phyloP scores from a whole-genome alignment of 2,113 vertebrate species.

The Podarcis cretensis region DNA sequence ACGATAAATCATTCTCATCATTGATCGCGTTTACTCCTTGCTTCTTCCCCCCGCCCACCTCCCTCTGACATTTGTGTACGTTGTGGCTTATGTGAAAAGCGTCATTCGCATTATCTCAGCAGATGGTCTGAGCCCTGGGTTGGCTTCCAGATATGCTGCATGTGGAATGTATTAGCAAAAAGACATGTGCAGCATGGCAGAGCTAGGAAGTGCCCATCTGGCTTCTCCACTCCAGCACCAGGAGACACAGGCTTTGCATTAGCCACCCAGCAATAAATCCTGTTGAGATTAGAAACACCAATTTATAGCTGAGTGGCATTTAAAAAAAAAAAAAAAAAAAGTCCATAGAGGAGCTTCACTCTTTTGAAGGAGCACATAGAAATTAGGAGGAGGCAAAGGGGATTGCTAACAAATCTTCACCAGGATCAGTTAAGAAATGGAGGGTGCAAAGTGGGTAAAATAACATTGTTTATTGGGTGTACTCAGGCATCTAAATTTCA shows the following conservation, averaged over 20 bases:
- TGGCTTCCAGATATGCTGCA: not conserved
- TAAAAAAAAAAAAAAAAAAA: not conserved
- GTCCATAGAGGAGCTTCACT: not conserved
- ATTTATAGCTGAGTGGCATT: not conserved
- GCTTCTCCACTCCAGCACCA: accelerated
- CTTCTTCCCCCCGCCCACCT: not conserved
- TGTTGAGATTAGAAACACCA: not conserved
- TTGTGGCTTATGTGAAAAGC: not conserved
- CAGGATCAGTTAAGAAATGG: too few relatives aligned
- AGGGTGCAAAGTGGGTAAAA: not conserved
- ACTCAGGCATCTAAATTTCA: not conserved
- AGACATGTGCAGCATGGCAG: not conserved
- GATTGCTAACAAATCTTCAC: not conserved
- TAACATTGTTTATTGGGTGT: not conserved
- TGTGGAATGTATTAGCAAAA: accelerated
- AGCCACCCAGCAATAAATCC: not conserved
- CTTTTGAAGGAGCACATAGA: not conserved
- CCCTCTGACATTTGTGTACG: not conserved
- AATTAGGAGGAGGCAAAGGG: not conserved
- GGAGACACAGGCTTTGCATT: not conserved
- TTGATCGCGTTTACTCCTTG: too few relatives aligned
- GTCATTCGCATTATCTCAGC: constrained; percentile 35
- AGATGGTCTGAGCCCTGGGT: constrained; percentile 31
- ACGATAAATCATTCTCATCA: too few relatives aligned
- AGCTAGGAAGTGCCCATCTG: constrained; percentile 31